Base-by-base conservation (phyloP, 2,888 invertebrate species). In the Heliothis peltigera region DNA sequence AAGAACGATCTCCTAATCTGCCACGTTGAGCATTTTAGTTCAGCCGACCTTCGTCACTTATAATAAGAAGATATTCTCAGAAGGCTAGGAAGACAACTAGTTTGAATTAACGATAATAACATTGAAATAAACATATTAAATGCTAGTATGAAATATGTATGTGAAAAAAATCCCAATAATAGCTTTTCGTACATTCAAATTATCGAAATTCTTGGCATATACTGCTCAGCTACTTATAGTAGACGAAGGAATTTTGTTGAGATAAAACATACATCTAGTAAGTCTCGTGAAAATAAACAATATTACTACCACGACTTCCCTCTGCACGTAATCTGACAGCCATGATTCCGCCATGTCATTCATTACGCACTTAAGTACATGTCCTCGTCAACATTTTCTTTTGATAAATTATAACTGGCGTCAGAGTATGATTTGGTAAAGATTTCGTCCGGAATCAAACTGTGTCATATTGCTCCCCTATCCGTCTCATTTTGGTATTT, bases 1-100 rank as follows among this genome's bases (percentile, higher is more conserved):
- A 48, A 67, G 51, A 71, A 39, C 54, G n/a, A 8, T 46, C 32
- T 17, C 44, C 39, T 74, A 70, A 70, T 73, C 74, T 44, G 64
- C 15, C 48, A 48, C 51, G 17, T 51, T 62, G 63, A 68, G 43
- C 48, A 58, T 68, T 42, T 44, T 21, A 59, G 58, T 52, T 53
- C 28, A 47, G 32, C 53, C 25, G 25, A 61, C 22, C 49, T 65
- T 28, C 28, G 39, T 70, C 63, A 70, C 42, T 61, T 22, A 52
- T 54, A 66, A 47, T 47, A 8, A 25, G n/a, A 64, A 15, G 10
- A 28, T 47, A 21, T 48, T 19, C 18, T 39, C 28, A n/a, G 8
- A 22, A 42, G 42, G 17, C n/a, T 1, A n/a, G n/a, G n/a, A n/a
- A n/a, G n/a, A n/a, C n/a, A 17, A n/a, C 42, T 42, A 17, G 42